Percentiles rank a stretch among this genome's conserved stretches.
Conservation (phyloP, 2,113 vertebrate genomes). For the Nesoenas mayeri region DNA sequence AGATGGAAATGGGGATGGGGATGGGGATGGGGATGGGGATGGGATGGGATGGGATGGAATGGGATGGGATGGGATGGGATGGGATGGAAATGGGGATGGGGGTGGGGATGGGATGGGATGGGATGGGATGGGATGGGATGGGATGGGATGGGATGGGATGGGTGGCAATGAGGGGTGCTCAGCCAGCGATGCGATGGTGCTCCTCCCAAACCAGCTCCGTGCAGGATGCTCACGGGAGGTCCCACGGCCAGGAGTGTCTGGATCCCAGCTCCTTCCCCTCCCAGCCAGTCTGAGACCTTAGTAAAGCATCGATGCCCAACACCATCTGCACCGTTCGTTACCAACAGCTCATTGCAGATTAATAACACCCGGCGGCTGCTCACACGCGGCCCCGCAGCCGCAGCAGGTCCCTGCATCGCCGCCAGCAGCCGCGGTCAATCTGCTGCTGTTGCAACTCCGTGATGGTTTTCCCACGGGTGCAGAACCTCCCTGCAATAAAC, state of each 20-base stretch:
- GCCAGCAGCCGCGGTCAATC: background rate
- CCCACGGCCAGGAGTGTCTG: too few species aligned
- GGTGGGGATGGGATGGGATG: too few species aligned
- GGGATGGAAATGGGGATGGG: too few species aligned
- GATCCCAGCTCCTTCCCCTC: background rate
- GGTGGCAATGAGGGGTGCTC: background rate
- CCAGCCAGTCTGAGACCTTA: too few species aligned
- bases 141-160: background rate
- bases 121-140: too few species aligned
- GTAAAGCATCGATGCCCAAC: background rate
- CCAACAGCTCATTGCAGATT: background rate
- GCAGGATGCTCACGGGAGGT: background rate
- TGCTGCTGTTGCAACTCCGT: fast-evolving
- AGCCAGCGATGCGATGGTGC: background rate
- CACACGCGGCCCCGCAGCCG: background rate
- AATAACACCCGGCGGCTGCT: background rate
- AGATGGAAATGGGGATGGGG: too few species aligned
- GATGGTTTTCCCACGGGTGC: background rate
- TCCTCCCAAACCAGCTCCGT: background rate
- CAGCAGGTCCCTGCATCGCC: background rate
- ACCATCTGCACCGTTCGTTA: fast-evolving
- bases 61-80: too few species aligned
- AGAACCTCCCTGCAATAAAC: background rate
- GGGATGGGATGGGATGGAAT: too few species aligned
- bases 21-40: too few species aligned